Conservation (phyloP, 2,888 invertebrate species). For the Amphipoea lucens region DNA sequence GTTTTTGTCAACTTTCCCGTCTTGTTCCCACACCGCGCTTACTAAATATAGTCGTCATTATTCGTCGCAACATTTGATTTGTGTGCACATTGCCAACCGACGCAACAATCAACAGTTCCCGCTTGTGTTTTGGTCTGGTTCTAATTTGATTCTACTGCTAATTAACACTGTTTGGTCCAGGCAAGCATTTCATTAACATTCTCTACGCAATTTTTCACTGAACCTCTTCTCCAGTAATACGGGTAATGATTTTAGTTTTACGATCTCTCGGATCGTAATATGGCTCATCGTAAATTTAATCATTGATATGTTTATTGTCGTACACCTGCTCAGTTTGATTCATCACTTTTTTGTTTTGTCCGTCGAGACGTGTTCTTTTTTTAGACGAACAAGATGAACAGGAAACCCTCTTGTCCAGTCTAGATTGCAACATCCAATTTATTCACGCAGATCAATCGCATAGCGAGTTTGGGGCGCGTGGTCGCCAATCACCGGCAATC, state of each 20-base stretch:
- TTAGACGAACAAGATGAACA: slow-evolving; percentile 52
- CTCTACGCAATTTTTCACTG: slow-evolving; percentile 31
- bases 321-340: slow-evolving; percentile 76
- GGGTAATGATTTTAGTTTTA: slow-evolving; percentile 73
- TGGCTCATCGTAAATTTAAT: slow-evolving; percentile 74
- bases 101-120: slow-evolving; percentile 50
- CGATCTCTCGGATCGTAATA: slow-evolving; percentile 71
- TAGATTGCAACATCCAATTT: slow-evolving; percentile 66
- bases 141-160: slow-evolving; percentile 58
- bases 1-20: slow-evolving; percentile 86
- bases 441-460: slow-evolving; percentile 77
- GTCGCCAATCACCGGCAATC: slow-evolving; percentile 77
- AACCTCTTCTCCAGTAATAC: slow-evolving; percentile 54
- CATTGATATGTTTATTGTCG: slow-evolving; percentile 72
- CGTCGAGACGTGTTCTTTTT: slow-evolving; percentile 58
- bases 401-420: slow-evolving; percentile 67
- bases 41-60: slow-evolving; percentile 75
- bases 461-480: slow-evolving; percentile 72
- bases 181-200: slow-evolving; percentile 61
- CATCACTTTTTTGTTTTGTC: slow-evolving; percentile 69
- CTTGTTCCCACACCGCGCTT: slow-evolving; percentile 76
- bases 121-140: slow-evolving; percentile 62
- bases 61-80: slow-evolving; percentile 75
- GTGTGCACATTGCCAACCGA: slow-evolving; percentile 66
- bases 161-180: slow-evolving; percentile 54